Conservation (phyloP, 2,888 invertebrate genomes). For the Euplagia quadripunctaria region DNA sequence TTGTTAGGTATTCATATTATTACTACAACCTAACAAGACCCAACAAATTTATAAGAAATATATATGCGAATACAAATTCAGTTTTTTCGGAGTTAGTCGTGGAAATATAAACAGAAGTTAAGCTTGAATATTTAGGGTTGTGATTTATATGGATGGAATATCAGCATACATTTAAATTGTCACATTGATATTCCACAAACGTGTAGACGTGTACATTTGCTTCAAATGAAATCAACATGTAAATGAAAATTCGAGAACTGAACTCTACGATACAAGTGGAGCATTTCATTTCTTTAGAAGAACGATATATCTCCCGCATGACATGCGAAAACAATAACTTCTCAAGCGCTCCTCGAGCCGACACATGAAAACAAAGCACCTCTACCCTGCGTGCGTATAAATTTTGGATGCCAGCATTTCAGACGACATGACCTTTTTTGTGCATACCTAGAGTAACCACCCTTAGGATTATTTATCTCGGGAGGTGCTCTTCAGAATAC, state of each 20-base stretch:
- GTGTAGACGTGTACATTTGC: slow-evolving; percentile 39
- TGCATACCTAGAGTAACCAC: slow-evolving; percentile 45
- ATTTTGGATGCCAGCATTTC: slow-evolving; percentile 66
- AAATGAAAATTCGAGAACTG: slow-evolving; percentile 51
- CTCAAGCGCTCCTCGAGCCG: slow-evolving; percentile 58
- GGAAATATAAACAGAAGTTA: slow-evolving; percentile 46
- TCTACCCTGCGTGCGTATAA: slow-evolving; percentile 58
- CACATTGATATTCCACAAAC: slow-evolving; percentile 55
- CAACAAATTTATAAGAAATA: slow-evolving; percentile 1
- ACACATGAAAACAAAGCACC: slow-evolving; percentile 67
- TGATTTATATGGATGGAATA: slow-evolving; percentile 56
- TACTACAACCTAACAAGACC: background rate
- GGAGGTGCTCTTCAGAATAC: slow-evolving; percentile 40
- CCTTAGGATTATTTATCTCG: slow-evolving; percentile 56
- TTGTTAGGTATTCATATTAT: background rate
- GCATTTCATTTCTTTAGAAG: slow-evolving; percentile 65
- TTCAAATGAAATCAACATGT: slow-evolving; percentile 56
- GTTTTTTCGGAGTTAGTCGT: slow-evolving; percentile 30
- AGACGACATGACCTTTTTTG: slow-evolving; percentile 64
- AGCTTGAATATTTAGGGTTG: slow-evolving; percentile 52
- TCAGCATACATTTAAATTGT: slow-evolving; percentile 57
- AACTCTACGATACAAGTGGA: slow-evolving; percentile 41
- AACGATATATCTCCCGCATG: slow-evolving; percentile 72
- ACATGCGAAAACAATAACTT: slow-evolving; percentile 79
- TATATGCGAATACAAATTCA: slow-evolving; percentile 21